Percentiles rank a stretch among this genome's conserved stretches.
phyloP scores from a whole-genome alignment of 2,113 vertebrate species.

The Alligator mississippiensis region DNA sequence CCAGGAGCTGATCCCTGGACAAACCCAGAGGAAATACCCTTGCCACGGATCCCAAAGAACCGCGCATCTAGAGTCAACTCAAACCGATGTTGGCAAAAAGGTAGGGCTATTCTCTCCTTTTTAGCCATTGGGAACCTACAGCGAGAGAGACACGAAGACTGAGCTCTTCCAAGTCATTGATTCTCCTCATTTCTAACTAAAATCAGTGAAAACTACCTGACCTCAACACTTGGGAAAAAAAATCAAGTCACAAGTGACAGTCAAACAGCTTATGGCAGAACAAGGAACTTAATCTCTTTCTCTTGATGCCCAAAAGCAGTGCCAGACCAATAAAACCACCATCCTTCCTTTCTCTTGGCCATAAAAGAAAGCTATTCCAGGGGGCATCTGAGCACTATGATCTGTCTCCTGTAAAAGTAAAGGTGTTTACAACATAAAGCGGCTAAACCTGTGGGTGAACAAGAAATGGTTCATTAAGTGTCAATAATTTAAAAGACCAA shows the following conservation, averaged over 20 bases:
- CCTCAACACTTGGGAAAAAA: neutral
- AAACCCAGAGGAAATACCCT: neutral
- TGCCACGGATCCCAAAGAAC: neutral
- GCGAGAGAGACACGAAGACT: neutral
- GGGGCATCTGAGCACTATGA: too few relatives aligned
- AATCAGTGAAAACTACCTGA: fast-evolving
- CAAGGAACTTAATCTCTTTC: too few relatives aligned
- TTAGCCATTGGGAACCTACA: neutral
- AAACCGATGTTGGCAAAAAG: neutral
- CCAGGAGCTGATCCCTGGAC: neutral
- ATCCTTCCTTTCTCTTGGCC: too few relatives aligned
- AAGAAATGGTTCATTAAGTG: neutral
- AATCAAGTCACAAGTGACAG: fast-evolving
- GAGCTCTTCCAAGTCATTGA: neutral
- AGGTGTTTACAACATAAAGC: too few relatives aligned
- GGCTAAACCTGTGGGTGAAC: neutral
- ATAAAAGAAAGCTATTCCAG: too few relatives aligned
- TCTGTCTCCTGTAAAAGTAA: too few relatives aligned
- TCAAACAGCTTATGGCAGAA: too few relatives aligned
- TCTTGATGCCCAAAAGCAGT: too few relatives aligned
- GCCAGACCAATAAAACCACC: too few relatives aligned
- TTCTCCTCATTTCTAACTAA: too few relatives aligned
- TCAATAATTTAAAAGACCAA: neutral
- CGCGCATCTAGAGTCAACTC: neutral
- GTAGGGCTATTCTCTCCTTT: neutral